phyloP scores from a whole-genome alignment of 2,888 invertebrate genomes.

The Troides oblongomaculatus region DNA sequence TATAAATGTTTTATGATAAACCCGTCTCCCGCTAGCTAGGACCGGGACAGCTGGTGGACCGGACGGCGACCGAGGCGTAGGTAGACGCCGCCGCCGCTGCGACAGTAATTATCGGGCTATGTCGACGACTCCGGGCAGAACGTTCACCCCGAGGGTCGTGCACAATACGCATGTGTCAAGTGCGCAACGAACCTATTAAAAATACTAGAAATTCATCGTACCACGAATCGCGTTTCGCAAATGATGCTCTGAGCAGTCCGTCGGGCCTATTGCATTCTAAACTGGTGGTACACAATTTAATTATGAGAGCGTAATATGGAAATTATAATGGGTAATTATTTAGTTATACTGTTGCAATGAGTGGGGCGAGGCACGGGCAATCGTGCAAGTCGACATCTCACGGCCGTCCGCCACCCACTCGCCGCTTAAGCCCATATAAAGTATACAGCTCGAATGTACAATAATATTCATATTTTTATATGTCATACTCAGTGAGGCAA shows the following conservation, averaged over 20 bases:
- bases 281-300: constrained; percentile 18
- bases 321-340: constrained; percentile 54
- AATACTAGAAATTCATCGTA: constrained; percentile 31
- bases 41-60: constrained; percentile 41
- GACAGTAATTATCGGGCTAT: constrained; percentile 75
- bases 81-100: constrained; percentile 52
- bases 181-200: constrained; percentile 48
- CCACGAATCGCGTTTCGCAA: constrained; percentile 28
- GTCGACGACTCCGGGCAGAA: constrained; percentile 75
- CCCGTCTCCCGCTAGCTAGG: constrained; percentile 28
- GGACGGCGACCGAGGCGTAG: constrained; percentile 50
- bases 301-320: constrained; percentile 34
- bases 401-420: constrained; percentile 76
- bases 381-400: constrained; percentile 67
- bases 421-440: constrained; percentile 74
- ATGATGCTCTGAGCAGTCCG: constrained; percentile 14
- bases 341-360: constrained; percentile 64
- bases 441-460: constrained; percentile 63
- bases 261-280: constrained; percentile 14
- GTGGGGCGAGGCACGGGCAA: constrained; percentile 61
- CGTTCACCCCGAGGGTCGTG: constrained; percentile 76
- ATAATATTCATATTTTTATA: constrained; percentile 73
- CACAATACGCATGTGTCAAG: constrained; percentile 66
- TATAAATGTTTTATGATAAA: constrained; percentile 6
- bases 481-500: constrained; percentile 54